phyloP scores from a whole-genome alignment of 1,140 invertebrate species.

The Vollenhovia emeryi region DNA sequence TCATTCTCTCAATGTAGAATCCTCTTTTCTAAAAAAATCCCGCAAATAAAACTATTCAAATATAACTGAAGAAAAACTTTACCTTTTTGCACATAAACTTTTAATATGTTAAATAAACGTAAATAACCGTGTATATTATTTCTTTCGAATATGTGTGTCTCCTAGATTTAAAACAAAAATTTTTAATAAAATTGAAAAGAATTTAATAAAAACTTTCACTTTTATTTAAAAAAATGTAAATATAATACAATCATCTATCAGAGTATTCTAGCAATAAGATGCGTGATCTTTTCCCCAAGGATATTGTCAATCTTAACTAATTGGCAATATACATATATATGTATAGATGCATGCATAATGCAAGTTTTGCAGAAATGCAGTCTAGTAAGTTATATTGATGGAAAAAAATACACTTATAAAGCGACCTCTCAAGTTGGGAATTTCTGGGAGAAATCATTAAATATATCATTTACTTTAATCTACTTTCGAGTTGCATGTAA shows the following conservation, averaged over 20 bases:
- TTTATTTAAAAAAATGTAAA: not conserved
- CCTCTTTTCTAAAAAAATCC: not conserved
- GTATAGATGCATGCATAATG: not conserved
- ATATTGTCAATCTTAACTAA: constrained; percentile 9
- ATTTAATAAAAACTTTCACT: not conserved
- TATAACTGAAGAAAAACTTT: not conserved
- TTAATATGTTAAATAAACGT: not conserved
- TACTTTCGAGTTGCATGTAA: constrained; percentile 11
- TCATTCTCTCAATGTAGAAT: not conserved
- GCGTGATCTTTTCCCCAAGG: not conserved
- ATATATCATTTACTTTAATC: constrained; percentile 50
- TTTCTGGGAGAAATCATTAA: constrained; percentile 51
- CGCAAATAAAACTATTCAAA: not conserved
- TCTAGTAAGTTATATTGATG: constrained; percentile 47
- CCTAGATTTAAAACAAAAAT: not conserved
- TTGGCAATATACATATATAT: not conserved
- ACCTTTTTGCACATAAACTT: not conserved
- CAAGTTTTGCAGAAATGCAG: constrained; percentile 32
- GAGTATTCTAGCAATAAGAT: not conserved
- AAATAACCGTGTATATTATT: too few relatives aligned
- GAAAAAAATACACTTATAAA: constrained; percentile 54
- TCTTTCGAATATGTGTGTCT: too few relatives aligned
- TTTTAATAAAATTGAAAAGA: not conserved
- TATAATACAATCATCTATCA: not conserved
- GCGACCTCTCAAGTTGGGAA: constrained; percentile 46